Evolutionary conservation across 2,113 vertebrate species (phyloP), one percentile per base, ranked within the genome.

Genomic region (Oxyura jamaicensis): DNA sequence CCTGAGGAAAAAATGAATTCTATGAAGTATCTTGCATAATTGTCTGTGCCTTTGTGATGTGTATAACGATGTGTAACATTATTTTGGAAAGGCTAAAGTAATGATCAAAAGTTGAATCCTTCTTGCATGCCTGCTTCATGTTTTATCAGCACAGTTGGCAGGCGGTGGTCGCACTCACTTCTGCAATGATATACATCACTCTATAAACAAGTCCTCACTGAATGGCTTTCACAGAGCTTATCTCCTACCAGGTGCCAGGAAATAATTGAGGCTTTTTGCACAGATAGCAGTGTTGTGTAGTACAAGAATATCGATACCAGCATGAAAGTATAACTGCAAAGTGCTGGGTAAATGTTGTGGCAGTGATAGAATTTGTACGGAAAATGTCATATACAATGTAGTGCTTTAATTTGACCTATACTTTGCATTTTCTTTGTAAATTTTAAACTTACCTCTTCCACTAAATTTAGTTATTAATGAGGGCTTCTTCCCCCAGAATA

Each of bases 1-100:
- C 65, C 76, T 0, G 2, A 89, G 74, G 73, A 76, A 91, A 94
- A 77, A 95, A 84, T 31, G 4, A 89, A 33, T 92, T 89, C 77
- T 82, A 1, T 91, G 69, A 91, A 91, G 58, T 41, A 28, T 73
- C 83, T 87, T 62, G 68, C 52, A 68, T 91, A 93, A 93, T 86
- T 94, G 18, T 53, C 82, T 93, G 29, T 36, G 53, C 71, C 44
- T 91, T 93, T 95, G 69, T 94, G 62, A 63, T 94, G 56, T 65
- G 52, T 83, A 33, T 81, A 88, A 92, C 42, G 69, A 74, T 88
- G 80, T 86, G 76, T 46, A 67, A 67, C 63, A 28, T 75, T 90
- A 35, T 78, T 93, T 81, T 86, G 80, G 83, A 92, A 91, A 79
- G 73, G 52, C 72, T 94, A 56, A 83, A 86, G 36, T 28, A 59